A percentile compares a stretch with the other conserved stretches of the same genome.
phyloP scores from a whole-genome alignment of 2,888 invertebrate species.

The Laspeyria flexula region DNA sequence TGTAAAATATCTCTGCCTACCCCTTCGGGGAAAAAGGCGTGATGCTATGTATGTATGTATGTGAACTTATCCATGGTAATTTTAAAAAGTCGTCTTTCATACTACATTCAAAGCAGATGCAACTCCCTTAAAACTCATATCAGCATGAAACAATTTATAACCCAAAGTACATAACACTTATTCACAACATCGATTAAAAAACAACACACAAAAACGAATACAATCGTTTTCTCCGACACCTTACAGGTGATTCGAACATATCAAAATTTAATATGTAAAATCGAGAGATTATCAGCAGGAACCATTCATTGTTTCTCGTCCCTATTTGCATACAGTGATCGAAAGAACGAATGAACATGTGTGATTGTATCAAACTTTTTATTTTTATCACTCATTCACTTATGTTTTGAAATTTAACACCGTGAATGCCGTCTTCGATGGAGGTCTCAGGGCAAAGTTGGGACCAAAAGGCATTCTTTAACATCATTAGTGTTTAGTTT shows the following conservation, averaged over 20 bases:
- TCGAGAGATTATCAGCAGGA: conserved; percentile 75
- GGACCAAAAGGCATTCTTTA: conserved; percentile 29
- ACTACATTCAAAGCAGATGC: too few relatives aligned
- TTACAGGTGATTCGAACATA: conserved; percentile 44
- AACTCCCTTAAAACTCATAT: background rate
- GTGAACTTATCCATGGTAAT: too few relatives aligned
- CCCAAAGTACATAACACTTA: background rate
- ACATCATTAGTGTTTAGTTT: conserved; percentile 30
- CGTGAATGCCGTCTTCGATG: conserved; percentile 63
- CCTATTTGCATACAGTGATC: conserved; percentile 79
- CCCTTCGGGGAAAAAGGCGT: too few relatives aligned
- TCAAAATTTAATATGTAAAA: conserved; percentile 50
- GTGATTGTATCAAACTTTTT: conserved; percentile 51
- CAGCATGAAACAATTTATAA: background rate
- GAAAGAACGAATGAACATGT: conserved; percentile 38
- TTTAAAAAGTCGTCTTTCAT: too few relatives aligned
- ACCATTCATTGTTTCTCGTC: conserved; percentile 69
- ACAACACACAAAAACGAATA: conserved; percentile 11
- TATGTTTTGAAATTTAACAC: conserved; percentile 71
- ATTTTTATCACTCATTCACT: conserved; percentile 53
- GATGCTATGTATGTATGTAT: too few relatives aligned
- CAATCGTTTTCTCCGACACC: conserved; percentile 17
- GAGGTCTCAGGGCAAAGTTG: conserved; percentile 49
- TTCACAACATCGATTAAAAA: conserved; percentile 7
- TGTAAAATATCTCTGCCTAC: too few relatives aligned